Evolutionary conservation across 2,797 vertebrate genomes (phyloP).

Genomic region (Rhynchonycteris naso): DNA sequence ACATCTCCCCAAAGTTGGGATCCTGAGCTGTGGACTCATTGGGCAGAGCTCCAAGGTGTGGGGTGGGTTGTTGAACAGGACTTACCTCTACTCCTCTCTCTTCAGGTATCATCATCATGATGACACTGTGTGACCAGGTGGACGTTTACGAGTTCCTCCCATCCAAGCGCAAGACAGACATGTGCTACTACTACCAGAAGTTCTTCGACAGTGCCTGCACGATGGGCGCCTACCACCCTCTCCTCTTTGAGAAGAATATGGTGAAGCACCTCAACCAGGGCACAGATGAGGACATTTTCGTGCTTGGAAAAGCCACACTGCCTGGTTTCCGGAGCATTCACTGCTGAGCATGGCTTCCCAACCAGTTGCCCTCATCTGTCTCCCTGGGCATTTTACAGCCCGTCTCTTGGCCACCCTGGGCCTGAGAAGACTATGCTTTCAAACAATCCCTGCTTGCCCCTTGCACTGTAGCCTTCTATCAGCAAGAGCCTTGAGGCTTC

Average conservation of each 20-base stretch:
- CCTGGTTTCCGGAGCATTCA: slow-evolving; percentile 81
- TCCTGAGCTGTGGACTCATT: background rate
- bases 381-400: background rate
- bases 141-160: slow-evolving; percentile 89
- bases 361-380: background rate
- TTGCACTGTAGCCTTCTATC: background rate
- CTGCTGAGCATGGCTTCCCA: slow-evolving; percentile 70
- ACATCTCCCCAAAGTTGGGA: background rate
- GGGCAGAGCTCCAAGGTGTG: background rate
- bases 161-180: slow-evolving; percentile 86
- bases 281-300: slow-evolving; percentile 84
- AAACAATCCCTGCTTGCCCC: background rate
- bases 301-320: slow-evolving; percentile 84
- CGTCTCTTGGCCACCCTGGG: background rate
- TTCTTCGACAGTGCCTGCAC: slow-evolving; percentile 87
- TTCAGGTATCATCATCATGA: slow-evolving; percentile 88
- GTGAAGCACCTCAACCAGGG: slow-evolving; percentile 88
- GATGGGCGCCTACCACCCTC: slow-evolving; percentile 88
- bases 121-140: slow-evolving; percentile 88
- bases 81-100: slow-evolving; percentile 33
- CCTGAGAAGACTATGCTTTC: background rate
- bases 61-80: background rate
- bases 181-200: slow-evolving; percentile 89
- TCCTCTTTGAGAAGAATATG: slow-evolving; percentile 90
- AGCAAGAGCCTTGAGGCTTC: background rate